Evolutionary conservation across 1,140 invertebrate genomes (phyloP), one percentile per base, ranked within the genome.

Genomic region (Microvelia longipes): DNA sequence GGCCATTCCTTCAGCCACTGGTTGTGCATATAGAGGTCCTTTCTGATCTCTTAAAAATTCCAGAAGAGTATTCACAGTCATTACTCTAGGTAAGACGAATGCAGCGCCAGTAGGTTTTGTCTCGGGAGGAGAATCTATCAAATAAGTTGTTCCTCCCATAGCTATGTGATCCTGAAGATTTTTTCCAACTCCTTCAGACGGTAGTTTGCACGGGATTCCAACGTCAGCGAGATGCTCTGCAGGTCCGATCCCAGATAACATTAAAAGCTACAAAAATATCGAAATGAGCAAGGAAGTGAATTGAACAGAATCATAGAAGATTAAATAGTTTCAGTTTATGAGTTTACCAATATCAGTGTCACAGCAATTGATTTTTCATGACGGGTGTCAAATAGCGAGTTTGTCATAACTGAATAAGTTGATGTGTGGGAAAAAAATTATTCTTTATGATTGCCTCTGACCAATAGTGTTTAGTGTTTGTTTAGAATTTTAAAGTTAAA

Each of bases 81-180:
- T 76, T 1, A 83, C 76, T 60, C 84, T 81, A 0, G 85, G 83
- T 28, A 88, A 74, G 61, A 87, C 83, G 70, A 87, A 85, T 13
- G 84, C 84, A 62, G 87, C 78, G 2, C 81, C 75, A 24, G 80
- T 76, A 15, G 81, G 78, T 29, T 76, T 74, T 25, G 77, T 77
- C 67, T 84, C 80, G 19, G 80, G 75, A 0, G 82, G 81, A 14
- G 78, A 76, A 60, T 82, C 78, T 67, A 84, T 78, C 1, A 87
- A 75, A 73, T 85, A 89, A 0, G 80, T 82, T 71, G 85, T 81
- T 0, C 84, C 84, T 0, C 82, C 83, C 71, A 89, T 85, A 0
- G 87, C 87, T 0, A 88, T 82, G 74, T 91, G 89, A 78, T 90
- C 89, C 77, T 90, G 90, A 2, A 94, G 80, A 80, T 94, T 94